Evolutionary conservation across 2,113 vertebrate genomes (phyloP).

Genomic region (Origma solitaria): DNA sequence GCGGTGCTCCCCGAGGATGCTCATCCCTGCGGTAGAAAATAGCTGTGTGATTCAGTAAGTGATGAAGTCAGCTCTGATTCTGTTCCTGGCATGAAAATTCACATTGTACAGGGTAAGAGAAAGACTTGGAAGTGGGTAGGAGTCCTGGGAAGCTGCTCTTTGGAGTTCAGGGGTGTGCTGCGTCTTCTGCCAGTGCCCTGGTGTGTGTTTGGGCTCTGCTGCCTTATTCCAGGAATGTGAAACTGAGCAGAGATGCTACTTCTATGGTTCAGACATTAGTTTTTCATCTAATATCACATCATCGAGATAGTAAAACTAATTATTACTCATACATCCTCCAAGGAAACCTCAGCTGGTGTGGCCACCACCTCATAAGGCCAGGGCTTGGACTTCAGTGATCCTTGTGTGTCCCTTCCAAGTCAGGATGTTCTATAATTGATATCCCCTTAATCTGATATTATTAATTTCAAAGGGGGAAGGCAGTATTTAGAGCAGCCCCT

Average conservation of each 20-base stretch:
- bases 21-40: neutral
- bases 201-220: neutral
- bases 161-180: neutral
- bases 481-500: neutral
- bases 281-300: neutral
- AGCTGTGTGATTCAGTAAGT: neutral
- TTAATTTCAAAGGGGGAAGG: neutral
- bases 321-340: neutral
- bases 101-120: accelerated
- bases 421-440: neutral
- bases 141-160: neutral
- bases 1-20: accelerated
- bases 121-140: neutral
- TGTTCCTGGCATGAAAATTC: neutral
- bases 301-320: neutral
- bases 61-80: neutral
- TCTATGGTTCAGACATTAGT: accelerated
- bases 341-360: neutral
- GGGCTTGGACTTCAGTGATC: neutral
- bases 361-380: accelerated
- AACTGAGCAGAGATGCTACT: neutral
- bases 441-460: neutral
- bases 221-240: neutral
- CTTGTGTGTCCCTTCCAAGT: neutral
- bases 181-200: neutral